Conservation (phyloP, 2,113 vertebrate genomes). For the Bos indicus region DNA sequence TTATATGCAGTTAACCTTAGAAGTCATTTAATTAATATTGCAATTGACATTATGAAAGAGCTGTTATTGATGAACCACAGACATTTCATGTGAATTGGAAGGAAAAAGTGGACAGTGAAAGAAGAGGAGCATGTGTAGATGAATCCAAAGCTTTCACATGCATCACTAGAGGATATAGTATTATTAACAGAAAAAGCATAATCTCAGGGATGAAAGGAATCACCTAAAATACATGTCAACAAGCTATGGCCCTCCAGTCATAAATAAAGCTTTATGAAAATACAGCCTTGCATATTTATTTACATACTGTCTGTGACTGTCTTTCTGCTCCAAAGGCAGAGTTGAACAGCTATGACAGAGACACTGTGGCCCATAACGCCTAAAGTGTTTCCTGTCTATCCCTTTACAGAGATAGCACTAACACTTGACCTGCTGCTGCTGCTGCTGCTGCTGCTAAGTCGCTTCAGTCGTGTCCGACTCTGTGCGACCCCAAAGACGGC, state of each 20-base stretch:
- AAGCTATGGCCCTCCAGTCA: neutral
- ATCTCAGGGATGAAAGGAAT: neutral
- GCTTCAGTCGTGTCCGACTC: too few relatives aligned
- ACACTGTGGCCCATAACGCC: neutral
- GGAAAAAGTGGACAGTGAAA: neutral
- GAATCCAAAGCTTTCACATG: neutral
- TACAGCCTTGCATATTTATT: neutral
- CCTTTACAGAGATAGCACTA: neutral
- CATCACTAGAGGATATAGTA: neutral
- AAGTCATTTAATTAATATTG: neutral
- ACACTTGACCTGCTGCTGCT: neutral
- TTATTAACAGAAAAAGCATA: neutral
- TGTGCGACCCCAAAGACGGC: too few relatives aligned
- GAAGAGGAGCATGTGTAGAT: neutral
- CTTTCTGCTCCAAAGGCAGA: neutral
- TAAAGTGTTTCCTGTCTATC: neutral
- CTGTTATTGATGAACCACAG: neutral
- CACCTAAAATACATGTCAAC: neutral
- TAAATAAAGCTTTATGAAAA: neutral
- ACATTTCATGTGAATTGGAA: neutral
- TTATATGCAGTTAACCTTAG: neutral
- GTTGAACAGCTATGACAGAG: neutral
- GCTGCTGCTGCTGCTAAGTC: too few relatives aligned
- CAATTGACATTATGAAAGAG: neutral
- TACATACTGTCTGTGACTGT: neutral